Conservation (phyloP, 2,113 vertebrate genomes). For the Miniopterus natalensis region DNA sequence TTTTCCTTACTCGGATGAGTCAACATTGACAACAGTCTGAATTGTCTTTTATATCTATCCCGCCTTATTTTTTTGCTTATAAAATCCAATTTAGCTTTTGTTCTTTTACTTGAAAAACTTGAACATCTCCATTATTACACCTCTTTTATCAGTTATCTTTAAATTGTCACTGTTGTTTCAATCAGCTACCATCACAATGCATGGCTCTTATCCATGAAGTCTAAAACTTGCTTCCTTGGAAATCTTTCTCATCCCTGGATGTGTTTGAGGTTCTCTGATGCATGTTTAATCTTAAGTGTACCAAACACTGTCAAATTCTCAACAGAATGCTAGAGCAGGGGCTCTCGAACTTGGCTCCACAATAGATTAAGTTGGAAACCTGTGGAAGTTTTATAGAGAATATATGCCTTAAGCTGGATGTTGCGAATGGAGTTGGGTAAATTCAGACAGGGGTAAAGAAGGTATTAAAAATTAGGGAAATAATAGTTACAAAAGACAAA, state of each 20-base stretch:
- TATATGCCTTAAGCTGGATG: not conserved
- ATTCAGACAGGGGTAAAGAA: not conserved
- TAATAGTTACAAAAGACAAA: not conserved
- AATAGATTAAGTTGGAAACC: not conserved
- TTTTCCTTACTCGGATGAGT: not conserved
- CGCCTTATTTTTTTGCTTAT: not conserved
- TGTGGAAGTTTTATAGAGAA: not conserved
- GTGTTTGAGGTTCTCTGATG: not conserved
- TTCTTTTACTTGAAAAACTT: not conserved
- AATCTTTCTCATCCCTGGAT: not conserved
- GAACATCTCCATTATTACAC: not conserved
- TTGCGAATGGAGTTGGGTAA: not conserved
- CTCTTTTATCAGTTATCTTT: slow-evolving; percentile 45
- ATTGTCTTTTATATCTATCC: not conserved
- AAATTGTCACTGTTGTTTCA: not conserved
- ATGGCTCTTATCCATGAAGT: not conserved
- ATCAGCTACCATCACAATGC: not conserved
- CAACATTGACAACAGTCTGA: not conserved
- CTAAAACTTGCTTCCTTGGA: not conserved
- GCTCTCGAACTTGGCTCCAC: not conserved
- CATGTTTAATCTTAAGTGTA: not conserved
- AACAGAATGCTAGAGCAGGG: not conserved
- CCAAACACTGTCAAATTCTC: slow-evolving; percentile 18
- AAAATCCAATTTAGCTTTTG: slow-evolving; percentile 27
- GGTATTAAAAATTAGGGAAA: not conserved